These are phyloP conservation scores for Cecidostiba fungosa DNA, from an alignment of 2,888 invertebrate genomes.

Conservation along the genomic window DNA sequence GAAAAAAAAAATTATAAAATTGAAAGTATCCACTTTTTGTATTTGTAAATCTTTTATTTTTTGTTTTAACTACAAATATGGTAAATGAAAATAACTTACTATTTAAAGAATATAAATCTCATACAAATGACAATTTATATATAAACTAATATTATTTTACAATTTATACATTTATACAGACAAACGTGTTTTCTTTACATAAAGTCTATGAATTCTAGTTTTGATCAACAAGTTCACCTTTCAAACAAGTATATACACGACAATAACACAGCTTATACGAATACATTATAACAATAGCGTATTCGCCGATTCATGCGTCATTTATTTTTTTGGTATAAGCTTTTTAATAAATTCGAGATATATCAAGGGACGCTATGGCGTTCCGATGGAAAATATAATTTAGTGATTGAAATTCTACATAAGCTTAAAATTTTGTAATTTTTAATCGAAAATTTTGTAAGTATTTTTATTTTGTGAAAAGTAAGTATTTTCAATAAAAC, in stretches of 20 bases:
- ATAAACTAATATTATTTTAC: conserved; percentile 22
- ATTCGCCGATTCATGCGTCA: background rate
- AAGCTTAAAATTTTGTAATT: background rate
- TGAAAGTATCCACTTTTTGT: conserved; percentile 26
- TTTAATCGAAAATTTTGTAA: background rate
- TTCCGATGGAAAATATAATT: background rate
- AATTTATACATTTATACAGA: conserved; percentile 44
- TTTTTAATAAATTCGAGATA: background rate
- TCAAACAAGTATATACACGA: background rate
- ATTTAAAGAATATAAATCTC: conserved; percentile 14
- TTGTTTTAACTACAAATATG: conserved; percentile 1
- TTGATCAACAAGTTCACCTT: background rate
- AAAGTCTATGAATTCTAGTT: background rate
- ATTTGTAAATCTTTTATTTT: conserved; percentile 37
- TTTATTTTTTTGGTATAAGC: background rate
- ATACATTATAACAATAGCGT: background rate
- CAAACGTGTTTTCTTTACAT: background rate
- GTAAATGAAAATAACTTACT: background rate
- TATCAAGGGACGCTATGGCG: no score
- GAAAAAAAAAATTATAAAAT: no score
- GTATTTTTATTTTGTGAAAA: no score
- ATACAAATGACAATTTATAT: conserved; percentile 27
- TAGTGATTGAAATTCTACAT: no score
- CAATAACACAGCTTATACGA: background rate
- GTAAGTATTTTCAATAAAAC: background rate